Base-by-base conservation (phyloP, 2,797 vertebrate genomes). In the Ficedula albicollis region DNA sequence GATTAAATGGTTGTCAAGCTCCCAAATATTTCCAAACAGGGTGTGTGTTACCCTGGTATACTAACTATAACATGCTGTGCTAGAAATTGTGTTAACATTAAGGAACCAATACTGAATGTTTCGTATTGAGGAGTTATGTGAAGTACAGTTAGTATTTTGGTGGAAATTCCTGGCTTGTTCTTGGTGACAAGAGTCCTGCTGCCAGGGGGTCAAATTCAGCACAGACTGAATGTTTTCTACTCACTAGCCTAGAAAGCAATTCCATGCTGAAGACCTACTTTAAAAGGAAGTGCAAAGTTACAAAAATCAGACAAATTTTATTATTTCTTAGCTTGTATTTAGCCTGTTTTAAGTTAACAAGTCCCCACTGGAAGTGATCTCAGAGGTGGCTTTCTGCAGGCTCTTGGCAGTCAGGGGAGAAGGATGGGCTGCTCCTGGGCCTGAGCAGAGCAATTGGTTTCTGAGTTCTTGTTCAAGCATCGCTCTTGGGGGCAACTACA, bases 1-100 rank as follows among this genome's bases (percentile, higher is more conserved):
- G 74, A 69, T 64, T 64, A 91, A 83, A 72, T 70, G 62, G 54
- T 82, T 86, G 51, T 64, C 81, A 82, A 83, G 56, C 67, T 94
- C 64, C 48, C 39, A 91, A n/a, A 62, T 86, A 63, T 44, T 68
- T 92, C 75, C 51, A 87, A 68, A 67, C 18, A 36, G 51, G 19
- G 18, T 56, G 12, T 74, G 11, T 43, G 25, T 67, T 87, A 43
- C 43, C 20, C 13, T 77, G 38, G 22, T 64, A 19, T 44, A 32
- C 41, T 62, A 75, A 64, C 52, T 70, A 0, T 41, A 75, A 41
- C 1, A 1, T 59, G 52, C 29, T 91, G 69, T 81, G 17, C 39
- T 84, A 34, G 77, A 63, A 76, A 29, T 75, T 26, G 13, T 30
- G 32, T 82, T 78, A 77, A 51, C 6, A 9, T 54, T 49, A 38